Evolutionary conservation across 2,888 invertebrate genomes (phyloP), one percentile per base, ranked within the genome.

Genomic region (Thera obeliscata): DNA sequence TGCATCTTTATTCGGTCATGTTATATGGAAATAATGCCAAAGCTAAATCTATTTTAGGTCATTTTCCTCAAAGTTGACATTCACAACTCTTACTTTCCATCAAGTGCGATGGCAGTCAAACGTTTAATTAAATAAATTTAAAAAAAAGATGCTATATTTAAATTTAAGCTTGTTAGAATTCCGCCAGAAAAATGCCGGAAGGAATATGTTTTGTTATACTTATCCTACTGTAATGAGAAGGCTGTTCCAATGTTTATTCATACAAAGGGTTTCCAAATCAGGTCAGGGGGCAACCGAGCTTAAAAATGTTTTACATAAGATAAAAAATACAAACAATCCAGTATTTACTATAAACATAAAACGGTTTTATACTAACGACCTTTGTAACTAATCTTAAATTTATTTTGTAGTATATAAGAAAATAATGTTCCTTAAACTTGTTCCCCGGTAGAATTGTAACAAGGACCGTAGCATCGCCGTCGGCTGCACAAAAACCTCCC

Each of bases 401-500:
- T 22, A 22, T 22, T 22, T 22, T 22, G 22, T 22, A 22, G 22
- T 22, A 22, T 22, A 22, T 22, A 22, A 22, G 22, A 41, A 41
- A 5, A 41, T 41, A 4, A 52, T 41, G 3, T 9, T 2, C 43
- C 5, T 22, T 4, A 50, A 52, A 36, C 62, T 56, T 56, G 36
- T 56, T 61, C 65, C 56, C 33, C 4, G 38, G 35, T 46, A 61
- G 36, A 60, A 65, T 41, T 55, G 59, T 59, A 65, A 56, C 66
- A 60, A 62, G 58, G 73, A 9, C 36, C 8, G 12, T 7, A 72
- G 74, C 74, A 63, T 55, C 67, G 74, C 83, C 81, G 75, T 77
- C 72, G 81, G 83, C 76, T 79, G 77, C 81, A 84, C 83, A 86
- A 89, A 90, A 89, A 87, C 87, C 84, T 79, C 81, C 84, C 82